Base-by-base conservation (phyloP, 1,140 invertebrate genomes). In the Teleopsis dalmanni region DNA sequence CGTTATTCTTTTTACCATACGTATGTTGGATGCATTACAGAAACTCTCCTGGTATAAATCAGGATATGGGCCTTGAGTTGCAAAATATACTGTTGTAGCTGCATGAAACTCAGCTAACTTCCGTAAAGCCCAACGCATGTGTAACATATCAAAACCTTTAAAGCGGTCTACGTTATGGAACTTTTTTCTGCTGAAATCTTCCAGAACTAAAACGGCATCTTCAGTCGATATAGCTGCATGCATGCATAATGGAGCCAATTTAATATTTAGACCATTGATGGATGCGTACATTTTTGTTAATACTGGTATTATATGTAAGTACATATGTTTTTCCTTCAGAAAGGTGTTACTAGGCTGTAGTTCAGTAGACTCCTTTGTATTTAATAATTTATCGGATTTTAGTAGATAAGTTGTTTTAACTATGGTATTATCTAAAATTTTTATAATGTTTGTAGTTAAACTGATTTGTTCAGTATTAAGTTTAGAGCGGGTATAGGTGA, bases 51-150 rank as follows among this genome's bases (percentile, higher is more conserved):
- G 9, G 31, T 40, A 65, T 6, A 56, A 23, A 2, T 55, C n/a
- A 14, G 56, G 47, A 27, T 51, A 67, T 35, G 61, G 51, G 21
- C 64, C 64, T 36, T 57, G 53, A 0, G 49, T 10, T 13, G 64
- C 61, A 3, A 22, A 36, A 7, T 44, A 33, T 0, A 57, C 33
- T 1, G 73, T 70, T 0, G 78, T 76, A 8, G 72, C 62, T 1
- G 77, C 79, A 54, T 82, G 80, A 42, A 79, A 72, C 46, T 62
- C 72, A 0, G 75, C 79, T 41, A 81, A 42, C 52, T 75, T 74
- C 1, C 62, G 58, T 10, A 81, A 54, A 1, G 77, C 76, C 3
- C 75, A 43, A 29, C 65, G 51, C 46, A 70, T 71, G 38, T 81
- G 78, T 2, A 69, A 40, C 47, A 76, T 50, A 54, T 81, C 78